Percentiles rank a stretch among this genome's conserved stretches.
Conservation (phyloP, 2,888 invertebrate species). For the Orthosia gracilis region DNA sequence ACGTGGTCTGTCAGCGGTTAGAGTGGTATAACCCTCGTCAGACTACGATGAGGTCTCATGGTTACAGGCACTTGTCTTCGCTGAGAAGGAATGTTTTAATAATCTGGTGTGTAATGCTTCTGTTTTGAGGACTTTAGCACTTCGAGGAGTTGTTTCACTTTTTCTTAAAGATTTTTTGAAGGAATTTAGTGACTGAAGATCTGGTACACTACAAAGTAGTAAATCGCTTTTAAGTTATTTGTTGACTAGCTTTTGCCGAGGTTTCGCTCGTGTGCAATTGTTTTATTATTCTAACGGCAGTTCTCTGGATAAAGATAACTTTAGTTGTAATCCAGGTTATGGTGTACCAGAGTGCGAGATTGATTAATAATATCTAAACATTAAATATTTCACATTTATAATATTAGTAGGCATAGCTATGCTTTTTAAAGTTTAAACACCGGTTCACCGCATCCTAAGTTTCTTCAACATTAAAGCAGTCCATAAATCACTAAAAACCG, state of each 20-base stretch:
- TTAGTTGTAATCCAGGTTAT: no score
- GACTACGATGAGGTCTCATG: conserved; percentile 62
- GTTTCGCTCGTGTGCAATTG: background rate
- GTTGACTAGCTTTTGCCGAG: background rate
- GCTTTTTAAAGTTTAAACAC: background rate
- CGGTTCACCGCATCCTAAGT: background rate
- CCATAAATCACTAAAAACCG: conserved; percentile 31
- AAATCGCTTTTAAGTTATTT: background rate
- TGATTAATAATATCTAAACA: background rate
- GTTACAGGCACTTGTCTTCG: conserved; percentile 56
- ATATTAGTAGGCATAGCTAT: no score
- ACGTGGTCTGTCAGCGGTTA: conserved; percentile 73
- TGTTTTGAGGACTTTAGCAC: conserved; percentile 3
- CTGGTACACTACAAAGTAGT: background rate
- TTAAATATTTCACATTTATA: background rate
- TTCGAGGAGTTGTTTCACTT: no score
- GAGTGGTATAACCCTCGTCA: conserved; percentile 72
- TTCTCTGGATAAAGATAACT: no score
- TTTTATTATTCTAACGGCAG: background rate
- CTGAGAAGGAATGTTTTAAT: conserved; percentile 44
- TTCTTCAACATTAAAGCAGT: background rate
- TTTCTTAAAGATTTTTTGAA: no score
- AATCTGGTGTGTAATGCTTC: conserved; percentile 39
- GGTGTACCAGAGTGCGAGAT: background rate
- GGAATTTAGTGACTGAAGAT: no score